These are phyloP conservation scores for Drosophila athabasca DNA, from an alignment of 1,140 invertebrate genomes.

Conservation along the genomic window DNA sequence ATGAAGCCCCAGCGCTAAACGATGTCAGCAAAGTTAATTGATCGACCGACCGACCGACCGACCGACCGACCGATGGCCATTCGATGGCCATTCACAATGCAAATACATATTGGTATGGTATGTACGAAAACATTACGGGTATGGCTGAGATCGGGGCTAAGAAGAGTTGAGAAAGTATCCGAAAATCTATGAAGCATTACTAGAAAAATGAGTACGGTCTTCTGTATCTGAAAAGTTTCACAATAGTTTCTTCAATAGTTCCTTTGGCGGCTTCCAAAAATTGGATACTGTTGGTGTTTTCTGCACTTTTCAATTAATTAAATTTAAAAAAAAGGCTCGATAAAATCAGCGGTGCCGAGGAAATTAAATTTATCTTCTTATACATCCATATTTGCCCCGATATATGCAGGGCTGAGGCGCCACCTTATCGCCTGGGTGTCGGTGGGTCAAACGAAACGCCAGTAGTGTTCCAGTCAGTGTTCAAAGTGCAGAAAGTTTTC, in stretches of 20 bases:
- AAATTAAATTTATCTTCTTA: conserved; percentile 68
- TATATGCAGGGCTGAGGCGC: conserved; percentile 32
- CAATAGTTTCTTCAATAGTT: neutral
- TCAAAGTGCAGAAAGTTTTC: conserved; percentile 70
- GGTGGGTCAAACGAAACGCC: conserved; percentile 54
- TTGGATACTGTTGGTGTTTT: conserved; percentile 46
- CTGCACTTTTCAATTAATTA: conserved; percentile 66
- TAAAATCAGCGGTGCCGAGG: conserved; percentile 50
- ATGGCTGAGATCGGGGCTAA: conserved; percentile 55
- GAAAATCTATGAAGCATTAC: neutral
- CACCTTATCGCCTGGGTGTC: conserved; percentile 54
- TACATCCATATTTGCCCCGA: conserved; percentile 35
- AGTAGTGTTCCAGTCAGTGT: conserved; percentile 15
- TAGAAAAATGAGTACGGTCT: too few relatives aligned
- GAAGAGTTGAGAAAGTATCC: neutral
- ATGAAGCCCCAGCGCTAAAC: conserved; percentile 58
- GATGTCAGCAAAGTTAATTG: conserved; percentile 69
- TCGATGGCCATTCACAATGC: conserved; percentile 15
- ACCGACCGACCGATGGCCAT: too few relatives aligned
- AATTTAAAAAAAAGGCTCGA: conserved; percentile 47
- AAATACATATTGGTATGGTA: conserved; percentile 2
- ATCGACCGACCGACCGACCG: too few relatives aligned
- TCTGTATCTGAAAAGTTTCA: too few relatives aligned
- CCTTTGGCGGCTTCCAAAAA: neutral
- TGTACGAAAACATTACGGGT: neutral